Evolutionary conservation across 2,888 invertebrate genomes (phyloP), one percentile per base, ranked within the genome.

Genomic region (Drosophila robusta): DNA sequence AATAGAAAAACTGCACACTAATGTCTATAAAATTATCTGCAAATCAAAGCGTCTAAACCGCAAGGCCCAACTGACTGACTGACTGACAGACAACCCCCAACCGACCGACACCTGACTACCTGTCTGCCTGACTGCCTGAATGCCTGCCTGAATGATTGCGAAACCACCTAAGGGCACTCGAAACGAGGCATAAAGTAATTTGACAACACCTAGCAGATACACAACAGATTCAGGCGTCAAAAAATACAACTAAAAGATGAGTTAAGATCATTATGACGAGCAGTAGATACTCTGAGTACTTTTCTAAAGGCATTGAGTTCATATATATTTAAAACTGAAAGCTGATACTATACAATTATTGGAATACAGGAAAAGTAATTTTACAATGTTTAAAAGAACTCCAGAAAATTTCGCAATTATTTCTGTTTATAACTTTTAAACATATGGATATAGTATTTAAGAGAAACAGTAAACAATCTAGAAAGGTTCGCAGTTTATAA

Each of bases 11-110:
- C 64, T 86, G 87, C 81, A 84, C 65, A 84, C 80, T 85, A 85
- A 89, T 89, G 85, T 71, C 63, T 81, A 80, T 74, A 80, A 86
- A 77, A 87, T 87, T 77, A 89, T 87, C 84, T 70, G 74, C 80
- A 84, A 89, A 85, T 86, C 87, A 80, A 89, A 88, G 71, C 80
- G 83, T 65, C 77, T 66, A 73, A 73, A 66, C 72, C 55, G 14
- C 75, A 69, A 63, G 41, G 44, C 66, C 44, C 38, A 50, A 52
- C 44, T n/a, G 32, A 58, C 54, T 47, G 38, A 41, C 65, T 46
- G 41, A 47, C 49, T 50, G 60, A 62, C 68, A 44, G 62, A 45
- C 41, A 32, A 49, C 39, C 63, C 42, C 29, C 41, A 62, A 32
- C 51, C 36, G 41, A 56, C 70, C 44, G 52, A 54, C 64, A 50